phyloP scores from a whole-genome alignment of 2,113 vertebrate species.

The Tragulus kanchil region DNA sequence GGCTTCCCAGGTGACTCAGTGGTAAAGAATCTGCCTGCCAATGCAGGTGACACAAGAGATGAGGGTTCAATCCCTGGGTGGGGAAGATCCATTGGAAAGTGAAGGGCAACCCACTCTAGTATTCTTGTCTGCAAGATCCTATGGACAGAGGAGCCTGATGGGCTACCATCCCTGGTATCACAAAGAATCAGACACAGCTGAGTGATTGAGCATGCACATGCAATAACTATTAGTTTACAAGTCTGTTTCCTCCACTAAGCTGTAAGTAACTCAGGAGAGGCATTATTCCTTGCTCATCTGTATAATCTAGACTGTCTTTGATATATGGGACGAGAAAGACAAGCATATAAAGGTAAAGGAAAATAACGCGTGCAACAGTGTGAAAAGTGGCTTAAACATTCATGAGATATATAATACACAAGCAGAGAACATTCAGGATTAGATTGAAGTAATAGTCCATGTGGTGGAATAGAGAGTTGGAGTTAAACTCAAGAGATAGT shows the following conservation, averaged over 20 bases:
- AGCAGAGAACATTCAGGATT: background rate
- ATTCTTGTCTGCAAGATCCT: background rate
- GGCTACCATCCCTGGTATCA: background rate
- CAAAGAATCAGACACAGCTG: background rate
- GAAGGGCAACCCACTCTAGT: background rate
- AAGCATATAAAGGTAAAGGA: background rate
- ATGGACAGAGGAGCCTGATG: background rate
- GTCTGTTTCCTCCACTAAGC: background rate
- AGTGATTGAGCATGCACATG: background rate
- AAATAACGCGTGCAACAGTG: background rate
- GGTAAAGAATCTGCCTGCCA: background rate
- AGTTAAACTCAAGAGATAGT: background rate
- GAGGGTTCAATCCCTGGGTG: background rate
- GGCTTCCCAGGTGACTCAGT: background rate
- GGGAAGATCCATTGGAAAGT: background rate
- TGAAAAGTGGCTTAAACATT: background rate
- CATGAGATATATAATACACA: background rate
- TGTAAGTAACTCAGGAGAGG: background rate
- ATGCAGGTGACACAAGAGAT: background rate
- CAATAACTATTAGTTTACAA: background rate
- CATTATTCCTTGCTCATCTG: background rate
- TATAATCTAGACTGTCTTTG: background rate
- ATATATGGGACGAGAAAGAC: background rate
- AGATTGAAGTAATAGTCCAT: background rate
- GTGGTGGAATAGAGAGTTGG: background rate